Evolutionary conservation across 2,113 vertebrate species (phyloP), one percentile per base, ranked within the genome.

Genomic region (Zootoca vivipara): DNA sequence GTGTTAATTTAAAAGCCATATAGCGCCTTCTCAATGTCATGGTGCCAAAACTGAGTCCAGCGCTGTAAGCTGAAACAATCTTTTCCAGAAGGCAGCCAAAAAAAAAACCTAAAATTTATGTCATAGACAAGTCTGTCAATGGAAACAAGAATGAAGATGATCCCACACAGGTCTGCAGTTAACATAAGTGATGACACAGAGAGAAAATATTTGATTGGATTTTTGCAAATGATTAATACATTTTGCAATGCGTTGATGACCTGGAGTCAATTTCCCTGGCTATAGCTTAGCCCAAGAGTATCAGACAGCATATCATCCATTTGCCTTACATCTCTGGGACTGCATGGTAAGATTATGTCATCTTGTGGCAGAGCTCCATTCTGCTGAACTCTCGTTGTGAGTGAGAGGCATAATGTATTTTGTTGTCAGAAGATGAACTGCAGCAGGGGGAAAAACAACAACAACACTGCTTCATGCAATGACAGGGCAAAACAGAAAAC

Each of bases 201-300:
- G 42, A 93, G n/a, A 46, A 93, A 92, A 93, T 90, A 88, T 24
- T 73, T 91, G 16, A 26, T 35, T 92, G 90, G 89, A 56, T n/a
- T 74, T 69, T 77, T 77, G 40, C 24, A 46, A 88, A 70, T 90
- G 89, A 89, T 81, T 5, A 92, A 89, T 88, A 40, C 9, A 42
- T 72, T 90, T 90, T 87, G 67, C 58, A 90, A 77, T 79, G 82
- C 78, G 80, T 26, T n/a, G 86, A 83, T 89, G 33, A 77, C 72
- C 90, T 91, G 12, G 15, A 92, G 87, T 77, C 91, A 10, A 85
- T 93, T 91, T 91, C 89, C 83, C 86, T 93, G 69, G 92, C 82
- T 86, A 69, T 73, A 46, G 85, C 86, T 80, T 92, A 28, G 38
- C n/a, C 52, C 90, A 85, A 80, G 74, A 65, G n/a, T 92, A 91